These are phyloP conservation scores for Carapus acus DNA, from an alignment of 2,797 vertebrate genomes.

Conservation along the genomic window DNA sequence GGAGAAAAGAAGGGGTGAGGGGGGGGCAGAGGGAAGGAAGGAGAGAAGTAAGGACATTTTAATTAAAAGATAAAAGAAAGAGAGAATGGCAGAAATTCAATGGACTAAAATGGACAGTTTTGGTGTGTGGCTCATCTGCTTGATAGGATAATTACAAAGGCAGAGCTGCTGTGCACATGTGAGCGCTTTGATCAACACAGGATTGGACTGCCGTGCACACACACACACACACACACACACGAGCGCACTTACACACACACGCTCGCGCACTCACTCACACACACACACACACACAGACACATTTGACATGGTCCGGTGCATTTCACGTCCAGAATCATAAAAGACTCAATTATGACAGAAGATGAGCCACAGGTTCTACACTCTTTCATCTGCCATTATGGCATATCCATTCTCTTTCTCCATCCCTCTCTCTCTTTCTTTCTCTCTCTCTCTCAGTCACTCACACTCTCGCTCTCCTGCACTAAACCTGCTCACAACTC, in stretches of 20 bases:
- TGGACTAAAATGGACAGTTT: constrained; percentile 17
- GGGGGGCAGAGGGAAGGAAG: not conserved
- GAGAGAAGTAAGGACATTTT: not conserved
- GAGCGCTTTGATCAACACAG: constrained; percentile 46
- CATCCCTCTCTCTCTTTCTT: not conserved
- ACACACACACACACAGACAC: constrained; percentile 7
- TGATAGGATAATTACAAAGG: constrained; percentile 35
- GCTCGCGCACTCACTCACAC: constrained; percentile 22
- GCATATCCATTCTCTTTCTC: constrained; percentile 11
- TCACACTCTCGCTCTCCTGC: not conserved
- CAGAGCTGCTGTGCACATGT: constrained; percentile 27
- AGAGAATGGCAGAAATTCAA: constrained; percentile 5
- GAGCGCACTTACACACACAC: constrained; percentile 8
- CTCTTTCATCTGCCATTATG: constrained; percentile 32
- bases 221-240: constrained; percentile 12
- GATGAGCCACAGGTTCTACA: constrained; percentile 43
- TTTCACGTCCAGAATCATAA: constrained; percentile 46
- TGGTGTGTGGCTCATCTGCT: constrained; percentile 15
- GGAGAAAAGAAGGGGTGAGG: too few relatives aligned
- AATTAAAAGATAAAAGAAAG: constrained; percentile 21
- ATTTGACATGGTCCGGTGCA: constrained; percentile 47
- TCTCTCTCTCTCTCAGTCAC: not conserved
- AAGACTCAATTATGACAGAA: constrained; percentile 48
- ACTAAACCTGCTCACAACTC: too few relatives aligned
- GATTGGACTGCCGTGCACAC: constrained; percentile 4